phyloP scores from a whole-genome alignment of 2,888 invertebrate genomes.

The Dendrolimus houi region DNA sequence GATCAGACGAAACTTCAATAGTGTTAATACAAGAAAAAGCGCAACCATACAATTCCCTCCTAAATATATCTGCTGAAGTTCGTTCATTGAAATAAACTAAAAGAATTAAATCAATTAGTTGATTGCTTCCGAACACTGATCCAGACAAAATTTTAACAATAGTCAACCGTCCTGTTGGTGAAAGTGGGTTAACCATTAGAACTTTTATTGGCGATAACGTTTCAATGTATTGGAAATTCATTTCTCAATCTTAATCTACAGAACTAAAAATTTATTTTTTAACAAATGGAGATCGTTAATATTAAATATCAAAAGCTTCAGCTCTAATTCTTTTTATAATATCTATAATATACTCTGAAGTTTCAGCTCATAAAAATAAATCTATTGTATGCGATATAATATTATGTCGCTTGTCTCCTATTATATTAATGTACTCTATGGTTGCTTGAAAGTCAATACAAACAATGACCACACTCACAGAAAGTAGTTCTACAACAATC shows the following conservation, averaged over 20 bases:
- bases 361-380: no score
- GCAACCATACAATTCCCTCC: conserved; percentile 38
- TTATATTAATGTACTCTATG: no score
- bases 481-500: no score
- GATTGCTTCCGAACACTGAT: conserved; percentile 38
- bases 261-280: no score
- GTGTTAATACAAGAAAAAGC: conserved; percentile 42
- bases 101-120: conserved; percentile 43
- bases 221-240: conserved; percentile 44
- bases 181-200: conserved; percentile 46
- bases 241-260: conserved; percentile 10
- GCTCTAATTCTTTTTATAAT: no score
- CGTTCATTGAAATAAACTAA: conserved; percentile 49
- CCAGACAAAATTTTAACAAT: conserved; percentile 49
- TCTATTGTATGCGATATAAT: no score
- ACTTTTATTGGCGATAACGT: conserved; percentile 37
- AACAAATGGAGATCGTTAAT: no score
- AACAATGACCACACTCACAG: no score
- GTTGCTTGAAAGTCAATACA: no score
- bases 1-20: conserved; percentile 38
- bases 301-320: no score
- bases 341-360: no score
- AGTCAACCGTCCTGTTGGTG: conserved; percentile 33
- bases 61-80: conserved; percentile 30
- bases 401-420: no score